These are phyloP conservation scores for Nasonia vitripennis DNA, from an alignment of 1,140 invertebrate genomes.

Conservation along the genomic window DNA sequence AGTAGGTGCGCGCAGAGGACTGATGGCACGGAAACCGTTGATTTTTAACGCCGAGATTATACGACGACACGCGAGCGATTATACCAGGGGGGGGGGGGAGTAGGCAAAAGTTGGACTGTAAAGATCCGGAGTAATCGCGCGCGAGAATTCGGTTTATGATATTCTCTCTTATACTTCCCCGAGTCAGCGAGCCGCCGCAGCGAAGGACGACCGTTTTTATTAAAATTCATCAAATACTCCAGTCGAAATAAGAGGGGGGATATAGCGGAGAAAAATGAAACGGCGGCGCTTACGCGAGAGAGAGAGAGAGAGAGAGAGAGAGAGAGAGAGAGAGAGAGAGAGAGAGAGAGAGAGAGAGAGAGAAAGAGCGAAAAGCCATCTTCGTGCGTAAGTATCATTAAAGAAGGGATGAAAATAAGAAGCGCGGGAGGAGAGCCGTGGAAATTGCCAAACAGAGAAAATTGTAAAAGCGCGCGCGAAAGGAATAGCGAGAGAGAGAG, in stretches of 20 bases:
- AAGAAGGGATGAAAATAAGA: constrained; percentile 32
- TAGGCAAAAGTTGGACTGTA: not conserved
- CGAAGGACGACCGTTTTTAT: not conserved
- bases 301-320: too few relatives aligned
- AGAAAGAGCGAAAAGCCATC: constrained; percentile 12
- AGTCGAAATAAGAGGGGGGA: not conserved
- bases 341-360: too few relatives aligned
- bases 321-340: not conserved
- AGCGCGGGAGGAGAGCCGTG: constrained; percentile 27
- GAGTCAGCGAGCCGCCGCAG: not conserved
- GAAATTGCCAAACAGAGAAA: constrained; percentile 47
- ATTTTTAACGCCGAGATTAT: not conserved
- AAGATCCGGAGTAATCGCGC: not conserved
- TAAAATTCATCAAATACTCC: not conserved
- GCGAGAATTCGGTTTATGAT: not conserved
- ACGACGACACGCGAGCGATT: not conserved
- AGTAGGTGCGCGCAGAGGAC: not conserved
- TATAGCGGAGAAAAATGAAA: not conserved
- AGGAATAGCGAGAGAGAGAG: not conserved
- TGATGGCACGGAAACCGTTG: not conserved
- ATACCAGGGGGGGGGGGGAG: not conserved
- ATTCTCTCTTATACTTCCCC: not conserved
- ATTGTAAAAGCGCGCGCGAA: constrained; percentile 15
- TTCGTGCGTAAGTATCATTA: constrained; percentile 31
- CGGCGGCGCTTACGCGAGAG: not conserved